Evolutionary conservation across 1,140 invertebrate genomes (phyloP).

Genomic region (Zaprionus ghesquierei): DNA sequence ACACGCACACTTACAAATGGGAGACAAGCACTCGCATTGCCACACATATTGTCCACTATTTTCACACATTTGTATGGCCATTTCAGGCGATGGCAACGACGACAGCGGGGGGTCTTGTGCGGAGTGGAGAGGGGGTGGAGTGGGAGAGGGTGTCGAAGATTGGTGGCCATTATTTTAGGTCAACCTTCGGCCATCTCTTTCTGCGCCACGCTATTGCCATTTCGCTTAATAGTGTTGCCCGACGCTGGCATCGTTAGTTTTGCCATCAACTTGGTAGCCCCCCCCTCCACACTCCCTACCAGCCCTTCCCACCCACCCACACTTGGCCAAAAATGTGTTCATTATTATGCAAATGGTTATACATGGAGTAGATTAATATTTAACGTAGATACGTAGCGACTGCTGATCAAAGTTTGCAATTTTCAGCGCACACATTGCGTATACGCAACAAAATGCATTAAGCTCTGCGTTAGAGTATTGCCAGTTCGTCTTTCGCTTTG

Average conservation of each 20-base stretch:
- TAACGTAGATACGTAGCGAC: conserved; percentile 17
- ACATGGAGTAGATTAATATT: conserved; percentile 37
- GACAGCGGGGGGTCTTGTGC: background rate
- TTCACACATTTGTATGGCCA: conserved; percentile 69
- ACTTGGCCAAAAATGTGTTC: conserved; percentile 20
- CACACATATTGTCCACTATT: conserved; percentile 73
- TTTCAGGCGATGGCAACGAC: conserved; percentile 3
- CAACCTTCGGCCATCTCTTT: conserved; percentile 47
- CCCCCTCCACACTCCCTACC: background rate
- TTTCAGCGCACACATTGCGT: background rate
- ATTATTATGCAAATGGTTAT: conserved; percentile 42
- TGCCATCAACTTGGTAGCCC: conserved; percentile 30
- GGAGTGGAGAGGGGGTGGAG: background rate
- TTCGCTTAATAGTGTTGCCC: conserved; percentile 17
- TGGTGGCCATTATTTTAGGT: conserved; percentile 59
- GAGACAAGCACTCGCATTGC: conserved; percentile 44
- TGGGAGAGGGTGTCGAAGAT: conserved; percentile 25
- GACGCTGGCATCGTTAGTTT: conserved; percentile 36
- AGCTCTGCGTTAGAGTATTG: conserved; percentile 19
- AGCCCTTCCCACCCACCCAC: background rate
- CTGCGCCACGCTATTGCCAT: conserved; percentile 6
- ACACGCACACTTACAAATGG: conserved; percentile 39
- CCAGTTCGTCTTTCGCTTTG: conserved; percentile 11
- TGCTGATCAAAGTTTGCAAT: background rate
- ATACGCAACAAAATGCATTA: conserved; percentile 1